phyloP scores from a whole-genome alignment of 2,888 invertebrate species.

The Macrophya annulata region DNA sequence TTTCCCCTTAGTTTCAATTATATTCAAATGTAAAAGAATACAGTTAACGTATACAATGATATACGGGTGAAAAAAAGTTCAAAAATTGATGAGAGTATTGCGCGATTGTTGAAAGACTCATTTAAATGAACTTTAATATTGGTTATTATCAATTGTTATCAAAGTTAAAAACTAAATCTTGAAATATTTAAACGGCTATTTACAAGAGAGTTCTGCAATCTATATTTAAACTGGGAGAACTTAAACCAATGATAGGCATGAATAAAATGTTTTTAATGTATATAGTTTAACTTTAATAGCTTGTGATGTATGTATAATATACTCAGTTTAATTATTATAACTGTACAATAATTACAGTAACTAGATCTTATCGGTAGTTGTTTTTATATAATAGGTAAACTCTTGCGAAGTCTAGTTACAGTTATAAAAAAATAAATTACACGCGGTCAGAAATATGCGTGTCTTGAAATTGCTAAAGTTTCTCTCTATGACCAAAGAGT shows the following conservation, averaged over 20 bases:
- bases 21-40: conserved; percentile 6
- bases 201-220: conserved; percentile 2
- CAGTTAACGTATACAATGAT: neutral
- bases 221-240: conserved; percentile 26
- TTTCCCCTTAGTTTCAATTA: neutral
- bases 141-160: neutral
- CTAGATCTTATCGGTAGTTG: conserved; percentile 4
- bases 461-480: conserved; percentile 8
- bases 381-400: conserved; percentile 26
- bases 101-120: neutral
- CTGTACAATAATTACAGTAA: conserved; percentile 41
- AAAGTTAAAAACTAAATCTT: neutral
- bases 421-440: conserved; percentile 43
- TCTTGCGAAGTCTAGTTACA: conserved; percentile 19
- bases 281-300: conserved; percentile 33
- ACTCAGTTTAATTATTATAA: conserved; percentile 32
- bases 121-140: neutral
- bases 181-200: conserved; percentile 1
- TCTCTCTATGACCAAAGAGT: conserved; percentile 1
- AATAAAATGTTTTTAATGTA: conserved; percentile 6
- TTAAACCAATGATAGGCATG: neutral
- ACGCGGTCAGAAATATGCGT: neutral
- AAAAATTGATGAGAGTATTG: neutral
- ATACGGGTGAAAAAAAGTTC: neutral
- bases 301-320: conserved; percentile 43